A percentile compares a stretch with the other conserved stretches of the same genome.
phyloP scores from a whole-genome alignment of 2,113 vertebrate genomes.

The Heterotis niloticus region DNA sequence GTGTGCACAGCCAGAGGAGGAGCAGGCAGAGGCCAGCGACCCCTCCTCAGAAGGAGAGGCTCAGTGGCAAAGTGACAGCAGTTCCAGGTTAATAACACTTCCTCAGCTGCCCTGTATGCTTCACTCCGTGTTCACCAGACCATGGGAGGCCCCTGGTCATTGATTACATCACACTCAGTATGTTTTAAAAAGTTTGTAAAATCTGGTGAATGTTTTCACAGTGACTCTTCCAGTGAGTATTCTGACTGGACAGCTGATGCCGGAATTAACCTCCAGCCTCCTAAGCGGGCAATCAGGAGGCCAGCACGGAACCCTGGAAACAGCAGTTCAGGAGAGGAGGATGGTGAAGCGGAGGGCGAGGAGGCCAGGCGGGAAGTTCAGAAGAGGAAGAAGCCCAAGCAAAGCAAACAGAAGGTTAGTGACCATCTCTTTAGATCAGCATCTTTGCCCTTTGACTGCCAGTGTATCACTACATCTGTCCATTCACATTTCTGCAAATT shows the following conservation, averaged over 20 bases:
- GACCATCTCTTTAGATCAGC: not conserved
- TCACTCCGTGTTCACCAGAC: not conserved
- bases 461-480: not conserved
- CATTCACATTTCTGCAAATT: not conserved
- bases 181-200: not conserved
- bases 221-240: conserved; percentile 94
- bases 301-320: conserved; percentile 71
- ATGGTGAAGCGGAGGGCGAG: conserved; percentile 56
- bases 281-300: conserved; percentile 83
- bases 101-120: not conserved
- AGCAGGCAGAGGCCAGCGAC: conserved; percentile 76
- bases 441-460: not conserved
- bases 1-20: conserved; percentile 64
- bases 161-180: not conserved
- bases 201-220: conserved; percentile 40
- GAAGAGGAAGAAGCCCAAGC: conserved; percentile 78
- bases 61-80: conserved; percentile 91
- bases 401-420: conserved; percentile 78
- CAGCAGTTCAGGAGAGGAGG: conserved; percentile 81
- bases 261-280: conserved; percentile 95
- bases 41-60: conserved; percentile 78
- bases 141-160: not conserved
- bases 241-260: conserved; percentile 98
- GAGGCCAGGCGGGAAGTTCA: conserved; percentile 44
- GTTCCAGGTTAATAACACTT: conserved; percentile 74